Base-by-base conservation (phyloP, 2,797 vertebrate species). In the Bovichtus diacanthus region DNA sequence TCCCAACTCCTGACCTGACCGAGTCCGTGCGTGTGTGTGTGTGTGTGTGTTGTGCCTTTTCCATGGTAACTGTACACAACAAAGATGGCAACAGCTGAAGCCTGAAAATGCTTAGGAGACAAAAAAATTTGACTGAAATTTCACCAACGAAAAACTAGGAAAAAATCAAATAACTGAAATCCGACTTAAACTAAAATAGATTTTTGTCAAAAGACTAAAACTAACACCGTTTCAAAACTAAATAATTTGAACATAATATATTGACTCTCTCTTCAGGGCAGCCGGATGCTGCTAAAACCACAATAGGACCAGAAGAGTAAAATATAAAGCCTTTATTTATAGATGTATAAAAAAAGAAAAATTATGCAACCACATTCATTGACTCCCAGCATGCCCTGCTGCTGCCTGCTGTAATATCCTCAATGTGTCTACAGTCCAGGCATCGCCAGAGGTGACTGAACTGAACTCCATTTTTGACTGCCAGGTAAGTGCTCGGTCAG, bases 401-500 rank as follows among this genome's bases (percentile, higher is more conserved):
- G 73, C 69, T 43, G 41, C 63, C 65, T 63, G 62, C 63, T 76
- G 67, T 59, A 76, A 84, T 76, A 73, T 75, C 85, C 46, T 73
- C 51, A 62, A 47, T 73, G 46, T 13, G 13, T 66, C 65, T 29
- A 43, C 11, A 47, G 74, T 21, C 39, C 61, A 65, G 65, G 58
- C 69, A 66, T 47, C 27, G 67, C 77, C 70, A 49, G 81, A 70
- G 84, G 72, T 83, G 61, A 77, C 70, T 58, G 16, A 0, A 58
- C 56, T 82, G 55, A 83, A 80, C 61, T 66, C 27, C 47, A 63
- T 64, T 69, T 81, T 69, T 62, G 70, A 70, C 81, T 81, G 49
- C 62, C 85, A 79, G 81, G 59, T 70, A 79, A 87, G 76, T 53
- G 55, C 74, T 51, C 44, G 44, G 44, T 55, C 67, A 71, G 53